Evolutionary conservation across 2,113 vertebrate species (phyloP).

Genomic region (Ailurus styani): DNA sequence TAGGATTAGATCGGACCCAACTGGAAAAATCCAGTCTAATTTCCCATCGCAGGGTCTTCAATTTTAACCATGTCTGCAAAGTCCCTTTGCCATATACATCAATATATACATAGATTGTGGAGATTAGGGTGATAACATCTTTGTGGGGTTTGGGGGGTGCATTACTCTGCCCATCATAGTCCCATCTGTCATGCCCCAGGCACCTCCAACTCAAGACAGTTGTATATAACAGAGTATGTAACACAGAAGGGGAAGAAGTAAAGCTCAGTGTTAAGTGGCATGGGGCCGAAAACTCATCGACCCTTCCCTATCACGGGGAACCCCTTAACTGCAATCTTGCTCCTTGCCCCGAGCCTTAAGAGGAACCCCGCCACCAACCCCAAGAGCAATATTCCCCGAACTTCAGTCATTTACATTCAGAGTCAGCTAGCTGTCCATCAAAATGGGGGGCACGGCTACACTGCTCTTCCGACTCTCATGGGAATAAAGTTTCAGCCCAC

Average conservation of each 20-base stretch:
- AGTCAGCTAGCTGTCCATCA: neutral
- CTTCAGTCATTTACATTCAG: neutral
- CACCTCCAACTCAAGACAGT: neutral
- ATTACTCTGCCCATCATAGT: neutral
- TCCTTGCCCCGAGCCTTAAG: neutral
- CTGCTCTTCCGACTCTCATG: neutral
- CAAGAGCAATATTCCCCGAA: neutral
- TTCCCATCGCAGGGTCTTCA: neutral
- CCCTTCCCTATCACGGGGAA: neutral
- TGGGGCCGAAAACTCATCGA: neutral
- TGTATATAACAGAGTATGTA: neutral
- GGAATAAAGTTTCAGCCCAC: neutral
- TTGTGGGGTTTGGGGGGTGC: neutral
- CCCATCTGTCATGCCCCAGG: too few relatives aligned
- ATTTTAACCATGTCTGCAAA: neutral
- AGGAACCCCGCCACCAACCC: neutral
- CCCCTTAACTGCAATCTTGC: neutral
- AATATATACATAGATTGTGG: neutral
- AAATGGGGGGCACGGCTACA: neutral
- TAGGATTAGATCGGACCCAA: neutral
- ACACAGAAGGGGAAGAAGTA: neutral
- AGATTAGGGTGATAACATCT: neutral
- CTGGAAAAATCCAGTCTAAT: neutral
- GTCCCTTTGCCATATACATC: neutral
- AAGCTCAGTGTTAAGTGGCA: neutral